Base-by-base conservation (phyloP, 2,888 invertebrate genomes). In the Hemithea aestivaria region DNA sequence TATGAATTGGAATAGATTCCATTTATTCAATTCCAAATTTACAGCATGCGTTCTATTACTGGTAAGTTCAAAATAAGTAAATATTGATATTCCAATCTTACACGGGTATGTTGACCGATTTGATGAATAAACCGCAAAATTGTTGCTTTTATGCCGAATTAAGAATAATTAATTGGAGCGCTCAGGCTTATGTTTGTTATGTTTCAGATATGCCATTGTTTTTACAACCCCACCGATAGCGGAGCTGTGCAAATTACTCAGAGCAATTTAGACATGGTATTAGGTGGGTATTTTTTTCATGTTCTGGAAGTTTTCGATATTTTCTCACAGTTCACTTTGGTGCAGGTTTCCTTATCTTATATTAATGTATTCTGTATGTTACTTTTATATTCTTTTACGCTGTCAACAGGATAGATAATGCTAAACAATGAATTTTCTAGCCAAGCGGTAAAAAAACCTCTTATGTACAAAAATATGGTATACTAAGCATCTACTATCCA, bases 161-260 rank as follows among this genome's bases (percentile, higher is more conserved):
- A 66, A 45, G 48, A 58, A 51, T 64, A 71, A 77, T 58, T 78
- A 76, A 80, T 78, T 67, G 64, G 38, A 58, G 56, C 59, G 40
- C 60, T 67, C 64, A 62, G 46, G 51, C 53, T 46, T 38, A 34
- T 16, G 52, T 58, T 70, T 78, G 72, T 77, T 84, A 60, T 74
- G 67, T 84, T 85, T 69, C 71, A 87, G 87, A 65, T 85, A 56
- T 85, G 82, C 62, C 84, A 85, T 67, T 73, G 78, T 73, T 92
- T 93, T 83, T 92, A 92, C 74, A 93, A 92, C 72, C 93, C 93
- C 51, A 92, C 92, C 51, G 91, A 93, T 84, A 93, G 93, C 77
- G 95, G 94, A 41, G 95, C 96, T 49, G 91, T 95, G 36, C 90
- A 94, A 72, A 89, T 97, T 67, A 94, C 92, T 49, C 89, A 91